These are phyloP conservation scores for Diadophis punctatus DNA, from an alignment of 2,113 vertebrate genomes.

Conservation along the genomic window DNA sequence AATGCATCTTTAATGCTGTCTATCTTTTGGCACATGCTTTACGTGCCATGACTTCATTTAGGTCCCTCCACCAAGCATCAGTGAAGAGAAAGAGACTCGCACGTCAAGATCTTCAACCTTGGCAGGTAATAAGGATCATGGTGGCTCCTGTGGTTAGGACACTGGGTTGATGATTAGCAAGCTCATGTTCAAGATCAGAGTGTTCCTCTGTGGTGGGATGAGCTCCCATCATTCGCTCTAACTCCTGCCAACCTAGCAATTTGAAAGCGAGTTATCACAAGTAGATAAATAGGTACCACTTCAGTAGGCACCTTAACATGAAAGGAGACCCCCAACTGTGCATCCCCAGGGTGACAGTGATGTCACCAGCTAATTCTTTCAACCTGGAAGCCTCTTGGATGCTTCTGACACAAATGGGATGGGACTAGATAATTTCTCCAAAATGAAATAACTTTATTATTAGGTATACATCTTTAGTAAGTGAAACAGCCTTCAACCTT, in stretches of 20 bases:
- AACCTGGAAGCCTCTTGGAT: background rate
- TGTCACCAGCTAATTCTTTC: background rate
- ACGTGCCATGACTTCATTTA: background rate
- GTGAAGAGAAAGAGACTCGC: accelerated
- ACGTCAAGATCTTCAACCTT: background rate
- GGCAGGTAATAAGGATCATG: background rate
- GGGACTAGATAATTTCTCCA: background rate
- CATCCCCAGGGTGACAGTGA: background rate
- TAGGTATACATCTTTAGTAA: background rate
- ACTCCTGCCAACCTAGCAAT: too few relatives aligned
- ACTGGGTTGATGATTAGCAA: too few relatives aligned
- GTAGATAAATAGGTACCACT: too few relatives aligned
- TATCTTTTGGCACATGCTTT: background rate
- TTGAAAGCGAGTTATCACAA: too few relatives aligned
- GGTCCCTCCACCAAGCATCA: background rate
- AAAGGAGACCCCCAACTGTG: background rate
- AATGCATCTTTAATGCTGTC: background rate
- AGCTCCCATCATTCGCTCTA: too few relatives aligned
- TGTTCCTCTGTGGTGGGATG: too few relatives aligned
- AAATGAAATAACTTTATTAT: background rate
- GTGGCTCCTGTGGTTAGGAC: too few relatives aligned
- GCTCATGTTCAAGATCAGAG: too few relatives aligned
- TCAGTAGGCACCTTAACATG: background rate
- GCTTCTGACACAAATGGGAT: background rate
- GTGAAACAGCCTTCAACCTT: too few relatives aligned